These are phyloP conservation scores for Falco punctatus DNA, from an alignment of 2,113 vertebrate species.

Conservation along the genomic window DNA sequence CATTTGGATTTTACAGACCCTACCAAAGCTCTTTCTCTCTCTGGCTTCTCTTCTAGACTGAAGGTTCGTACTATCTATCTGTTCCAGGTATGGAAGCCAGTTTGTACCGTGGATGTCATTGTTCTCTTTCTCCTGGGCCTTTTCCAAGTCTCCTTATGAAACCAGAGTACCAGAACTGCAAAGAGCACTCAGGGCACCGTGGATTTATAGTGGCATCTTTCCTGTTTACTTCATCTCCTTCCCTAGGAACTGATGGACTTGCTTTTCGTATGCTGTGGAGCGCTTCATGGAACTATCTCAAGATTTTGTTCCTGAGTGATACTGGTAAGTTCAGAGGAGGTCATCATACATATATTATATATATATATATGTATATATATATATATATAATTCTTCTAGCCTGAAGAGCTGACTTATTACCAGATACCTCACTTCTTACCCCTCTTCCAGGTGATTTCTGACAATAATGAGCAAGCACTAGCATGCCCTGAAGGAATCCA, in stretches of 20 bases:
- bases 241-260: not conserved
- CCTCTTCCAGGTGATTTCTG: not conserved
- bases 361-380: too few relatives aligned
- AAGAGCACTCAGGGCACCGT: not conserved
- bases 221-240: not conserved
- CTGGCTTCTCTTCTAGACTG: not conserved
- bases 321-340: not conserved
- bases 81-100: not conserved
- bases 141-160: not conserved
- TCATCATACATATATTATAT: fast-evolving
- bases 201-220: not conserved
- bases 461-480: not conserved
- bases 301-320: not conserved
- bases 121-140: not conserved
- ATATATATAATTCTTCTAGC: not conserved
- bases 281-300: not conserved
- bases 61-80: not conserved
- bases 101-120: not conserved
- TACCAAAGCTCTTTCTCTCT: not conserved
- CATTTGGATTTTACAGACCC: not conserved
- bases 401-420: not conserved
- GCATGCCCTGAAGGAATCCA: not conserved
- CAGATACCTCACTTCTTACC: not conserved
- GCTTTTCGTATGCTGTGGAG: not conserved
- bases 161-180: not conserved